Evolutionary conservation across 2,113 vertebrate genomes (phyloP), one percentile per base, ranked within the genome.

Genomic region (Amblyornis subalaris): DNA sequence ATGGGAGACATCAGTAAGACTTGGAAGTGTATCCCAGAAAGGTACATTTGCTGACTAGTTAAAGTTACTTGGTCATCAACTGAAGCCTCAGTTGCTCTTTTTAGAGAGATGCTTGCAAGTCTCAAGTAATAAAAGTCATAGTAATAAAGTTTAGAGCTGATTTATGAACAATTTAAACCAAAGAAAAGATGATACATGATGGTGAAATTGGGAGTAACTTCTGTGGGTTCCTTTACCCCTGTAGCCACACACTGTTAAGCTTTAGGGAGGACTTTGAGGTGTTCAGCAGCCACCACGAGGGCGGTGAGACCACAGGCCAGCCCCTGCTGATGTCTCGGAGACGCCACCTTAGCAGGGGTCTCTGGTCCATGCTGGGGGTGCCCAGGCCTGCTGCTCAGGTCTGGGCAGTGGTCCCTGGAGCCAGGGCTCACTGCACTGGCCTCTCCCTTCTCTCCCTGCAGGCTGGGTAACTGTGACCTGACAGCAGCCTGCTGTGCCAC

Each of bases 391-490:
- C 47, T 83, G 79, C 45, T n/a, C 0, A 0, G 20, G 15, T 1
- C 14, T 47, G 61, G 64, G 45, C 18, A 38, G 12, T 10, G 35
- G 16, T n/a, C 66, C 36, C 70, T 67, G 51, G 58, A 80, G 45
- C 72, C 54, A 13, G 21, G 3, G 4, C 31, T 95, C 5, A 23
- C 35, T 29, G 42, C 1, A 0, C 28, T 22, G 40, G 4, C 58
- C 47, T 26, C 18, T 65, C 33, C 24, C 33, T 73, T 42, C 72
- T 44, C 33, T 73, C 77, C 67, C 65, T 57, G 35, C 77, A 98
- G 98, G 88, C 47, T 98, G 70, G 97, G 97, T 31, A 96, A 96
- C 80, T 97, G 97, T 8, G 87, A 92, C 45, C 94, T 98, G 71
- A 97, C 97, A 0, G 69, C 96, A 15, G 95, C 87, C 77, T 97